Conservation (phyloP, 2,113 vertebrate genomes). For the Callorhinus ursinus region DNA sequence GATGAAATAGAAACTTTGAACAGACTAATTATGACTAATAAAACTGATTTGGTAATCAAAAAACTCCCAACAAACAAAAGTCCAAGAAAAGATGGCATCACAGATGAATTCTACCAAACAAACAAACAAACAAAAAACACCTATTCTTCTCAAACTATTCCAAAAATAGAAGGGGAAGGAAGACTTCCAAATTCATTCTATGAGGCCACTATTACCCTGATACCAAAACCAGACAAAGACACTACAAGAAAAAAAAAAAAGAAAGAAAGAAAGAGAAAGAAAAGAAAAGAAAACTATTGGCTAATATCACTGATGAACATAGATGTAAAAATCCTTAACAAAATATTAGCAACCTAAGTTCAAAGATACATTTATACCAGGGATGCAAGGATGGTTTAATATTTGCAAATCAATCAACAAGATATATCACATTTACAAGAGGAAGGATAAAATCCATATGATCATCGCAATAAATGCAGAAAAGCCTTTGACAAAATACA, state of each 20-base stretch:
- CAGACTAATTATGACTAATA: not conserved
- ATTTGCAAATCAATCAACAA: not conserved
- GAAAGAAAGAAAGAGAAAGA: fast-evolving
- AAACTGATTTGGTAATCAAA: not conserved
- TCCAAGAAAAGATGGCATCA: not conserved
- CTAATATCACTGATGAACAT: not conserved
- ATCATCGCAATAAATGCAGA: not conserved
- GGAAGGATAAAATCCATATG: not conserved
- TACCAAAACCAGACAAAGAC: not conserved
- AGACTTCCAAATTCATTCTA: not conserved
- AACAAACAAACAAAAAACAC: not conserved
- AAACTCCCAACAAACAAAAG: not conserved
- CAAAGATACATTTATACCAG: not conserved
- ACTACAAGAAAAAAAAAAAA: too few species aligned
- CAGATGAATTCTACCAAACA: not conserved
- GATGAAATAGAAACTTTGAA: not conserved
- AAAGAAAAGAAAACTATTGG: not conserved
- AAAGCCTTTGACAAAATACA: not conserved
- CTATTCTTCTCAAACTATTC: not conserved
- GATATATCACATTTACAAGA: not conserved
- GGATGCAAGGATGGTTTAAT: not conserved
- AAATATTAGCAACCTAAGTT: not conserved
- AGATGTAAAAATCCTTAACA: not conserved
- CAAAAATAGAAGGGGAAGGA: not conserved
- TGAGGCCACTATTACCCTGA: not conserved